Evolutionary conservation across 2,888 invertebrate species (phyloP).

Genomic region (Tiliacea aurago): DNA sequence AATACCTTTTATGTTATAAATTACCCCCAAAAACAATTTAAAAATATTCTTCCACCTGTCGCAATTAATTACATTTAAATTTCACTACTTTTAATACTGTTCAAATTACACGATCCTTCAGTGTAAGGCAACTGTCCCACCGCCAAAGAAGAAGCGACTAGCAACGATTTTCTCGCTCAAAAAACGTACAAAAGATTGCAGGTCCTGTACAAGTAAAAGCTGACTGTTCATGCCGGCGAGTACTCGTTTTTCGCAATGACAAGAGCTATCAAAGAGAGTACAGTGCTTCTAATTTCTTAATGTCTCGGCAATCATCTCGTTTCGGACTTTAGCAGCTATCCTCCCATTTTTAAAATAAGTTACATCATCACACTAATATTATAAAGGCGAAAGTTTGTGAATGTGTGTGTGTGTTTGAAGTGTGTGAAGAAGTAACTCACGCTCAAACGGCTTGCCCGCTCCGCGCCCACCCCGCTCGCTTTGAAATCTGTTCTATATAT

Average conservation of each 20-base stretch:
- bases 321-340: too few species aligned
- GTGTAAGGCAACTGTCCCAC: not conserved
- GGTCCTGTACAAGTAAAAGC: not conserved
- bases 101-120: slow-evolving; percentile 18
- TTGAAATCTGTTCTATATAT: too few species aligned
- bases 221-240: not conserved
- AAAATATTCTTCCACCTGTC: slow-evolving; percentile 7
- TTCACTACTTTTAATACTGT: slow-evolving; percentile 32
- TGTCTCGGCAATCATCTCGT: too few species aligned
- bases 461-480: too few species aligned
- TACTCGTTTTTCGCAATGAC: not conserved
- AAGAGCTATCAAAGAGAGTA: not conserved
- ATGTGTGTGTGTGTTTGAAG: too few species aligned
- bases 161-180: not conserved
- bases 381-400: too few species aligned
- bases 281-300: too few species aligned
- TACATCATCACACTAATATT: too few species aligned
- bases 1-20: too few species aligned
- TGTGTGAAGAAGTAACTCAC: too few species aligned
- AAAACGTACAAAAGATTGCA: not conserved
- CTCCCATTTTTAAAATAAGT: too few species aligned
- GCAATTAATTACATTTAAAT: slow-evolving; percentile 32
- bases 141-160: not conserved
- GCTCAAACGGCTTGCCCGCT: too few species aligned
- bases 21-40: not conserved